phyloP scores from a whole-genome alignment of 2,113 vertebrate species.

The Colistium nudipinnis region DNA sequence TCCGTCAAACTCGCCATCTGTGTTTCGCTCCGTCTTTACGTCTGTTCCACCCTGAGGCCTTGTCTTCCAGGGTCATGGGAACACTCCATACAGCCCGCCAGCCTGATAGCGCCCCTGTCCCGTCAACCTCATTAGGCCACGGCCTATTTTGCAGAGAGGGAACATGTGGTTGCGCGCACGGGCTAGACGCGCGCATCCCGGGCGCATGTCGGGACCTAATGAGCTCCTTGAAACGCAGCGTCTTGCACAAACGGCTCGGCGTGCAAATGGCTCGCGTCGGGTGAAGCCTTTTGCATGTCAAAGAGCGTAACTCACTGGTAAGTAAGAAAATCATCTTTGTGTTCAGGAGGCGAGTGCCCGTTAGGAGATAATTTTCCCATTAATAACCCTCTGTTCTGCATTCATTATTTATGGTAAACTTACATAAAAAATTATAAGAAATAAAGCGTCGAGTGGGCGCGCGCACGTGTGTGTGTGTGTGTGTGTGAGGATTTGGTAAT shows the following conservation, averaged over 20 bases:
- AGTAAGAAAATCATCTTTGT: neutral
- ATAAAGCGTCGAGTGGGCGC: constrained; percentile 3
- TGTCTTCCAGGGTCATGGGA: constrained; percentile 47
- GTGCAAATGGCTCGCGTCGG: neutral
- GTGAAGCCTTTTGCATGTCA: constrained; percentile 31
- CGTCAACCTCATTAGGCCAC: constrained; percentile 56
- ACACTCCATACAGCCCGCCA: constrained; percentile 44
- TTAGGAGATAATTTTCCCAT: constrained; percentile 48
- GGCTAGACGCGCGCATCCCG: constrained; percentile 41
- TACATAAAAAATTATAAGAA: constrained; percentile 41
- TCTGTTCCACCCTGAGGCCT: constrained; percentile 35
- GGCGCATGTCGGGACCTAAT: constrained; percentile 57
- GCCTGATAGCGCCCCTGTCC: constrained; percentile 59
- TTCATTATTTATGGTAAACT: constrained; percentile 51
- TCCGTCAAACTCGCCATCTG: constrained; percentile 50
- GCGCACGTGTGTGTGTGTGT: too few relatives aligned
- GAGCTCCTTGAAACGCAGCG: constrained; percentile 40
- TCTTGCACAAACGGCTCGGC: constrained; percentile 14
- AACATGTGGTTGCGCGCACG: constrained; percentile 44
- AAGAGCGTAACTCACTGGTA: too few relatives aligned
- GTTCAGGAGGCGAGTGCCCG: constrained; percentile 10
- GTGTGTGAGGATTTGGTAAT: constrained; percentile 29
- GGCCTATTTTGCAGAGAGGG: constrained; percentile 44
- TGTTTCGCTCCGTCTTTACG: constrained; percentile 36
- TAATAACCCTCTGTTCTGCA: constrained; percentile 35